Conservation (phyloP, 2,797 vertebrate genomes). For the Cichlasoma orientale region DNA sequence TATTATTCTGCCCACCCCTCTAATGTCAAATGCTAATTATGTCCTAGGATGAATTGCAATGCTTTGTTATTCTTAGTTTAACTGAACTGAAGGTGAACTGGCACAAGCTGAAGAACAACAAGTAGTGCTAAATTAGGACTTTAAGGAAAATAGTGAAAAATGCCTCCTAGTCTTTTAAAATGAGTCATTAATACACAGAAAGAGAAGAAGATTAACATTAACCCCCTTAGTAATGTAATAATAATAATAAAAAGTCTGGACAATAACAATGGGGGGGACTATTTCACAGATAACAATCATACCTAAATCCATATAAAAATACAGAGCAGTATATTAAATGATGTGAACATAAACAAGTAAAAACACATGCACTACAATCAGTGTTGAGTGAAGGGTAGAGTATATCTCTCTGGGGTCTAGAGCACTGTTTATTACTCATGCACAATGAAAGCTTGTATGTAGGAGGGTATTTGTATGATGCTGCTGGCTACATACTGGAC, state of each 20-base stretch:
- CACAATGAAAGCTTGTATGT: slow-evolving; percentile 48
- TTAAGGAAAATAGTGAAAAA: not conserved
- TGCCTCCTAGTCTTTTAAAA: not conserved
- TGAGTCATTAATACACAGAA: not conserved
- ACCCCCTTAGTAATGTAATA: not conserved
- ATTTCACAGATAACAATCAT: not conserved
- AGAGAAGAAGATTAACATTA: not conserved
- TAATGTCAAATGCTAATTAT: not conserved
- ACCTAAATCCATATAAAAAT: not conserved
- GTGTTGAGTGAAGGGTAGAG: not conserved
- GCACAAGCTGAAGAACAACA: not conserved
- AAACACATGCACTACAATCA: slow-evolving; percentile 6
- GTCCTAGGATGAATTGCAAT: not conserved
- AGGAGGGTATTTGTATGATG: slow-evolving; percentile 38
- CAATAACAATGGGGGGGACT: not conserved
- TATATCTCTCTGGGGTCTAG: slow-evolving; percentile 31
- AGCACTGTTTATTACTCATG: slow-evolving; percentile 50
- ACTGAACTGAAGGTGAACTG: not conserved
- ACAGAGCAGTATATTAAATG: not conserved
- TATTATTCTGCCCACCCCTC: not conserved
- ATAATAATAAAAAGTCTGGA: not conserved
- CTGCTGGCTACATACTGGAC: slow-evolving; percentile 84
- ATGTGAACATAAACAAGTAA: slow-evolving; percentile 4
- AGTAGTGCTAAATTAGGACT: not conserved
- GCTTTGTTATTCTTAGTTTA: not conserved